Evolutionary conservation across 2,797 vertebrate species (phyloP), one percentile per base, ranked within the genome.

Genomic region (Cyprinella venusta): DNA sequence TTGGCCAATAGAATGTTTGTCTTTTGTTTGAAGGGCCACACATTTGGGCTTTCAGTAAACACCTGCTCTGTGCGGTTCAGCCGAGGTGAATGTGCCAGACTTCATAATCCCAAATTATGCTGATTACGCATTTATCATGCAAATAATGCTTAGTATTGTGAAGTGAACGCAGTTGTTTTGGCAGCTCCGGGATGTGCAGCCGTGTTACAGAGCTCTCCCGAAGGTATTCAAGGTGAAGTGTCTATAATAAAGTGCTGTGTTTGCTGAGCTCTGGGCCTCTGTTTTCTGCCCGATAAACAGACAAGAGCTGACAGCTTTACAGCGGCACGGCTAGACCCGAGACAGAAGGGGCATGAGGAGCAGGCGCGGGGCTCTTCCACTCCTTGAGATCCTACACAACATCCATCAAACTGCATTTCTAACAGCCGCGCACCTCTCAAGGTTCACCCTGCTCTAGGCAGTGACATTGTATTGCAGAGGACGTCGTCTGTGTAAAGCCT

Each of bases 261-360:
- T 80, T 71, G 40, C 79, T 84, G 78, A 81, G 65, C 72, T 76
- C 71, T 68, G 79, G 71, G 42, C 64, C 67, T 78, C 64, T n/a
- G 76, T 80, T 86, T 84, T 75, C 85, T 81, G 65, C 56, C 78
- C 30, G 78, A 67, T 81, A 81, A 83, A 80, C 65, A 76, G 85
- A 83, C 85, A 77, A 38, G 85, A 86, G 40, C 59, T 84, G 82
- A 84, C 82, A 86, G 74, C 54, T 86, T 84, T 74, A 81, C 76
- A 86, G 82, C 72, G 54, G 65, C 45, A 9, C 6, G 13, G 45
- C 54, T 70, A 68, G 67, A 81, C 72, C 26, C 8, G 38, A 74
- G 74, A 81, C 54, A 80, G 65, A 78, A 54, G 63, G 81, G 54
- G 64, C 40, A 54, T 2, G 4, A 63, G 33, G 18, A 77, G 78